Evolutionary conservation across 2,113 vertebrate genomes (phyloP), one percentile per base, ranked within the genome.

Genomic region (Laticauda laticaudata): DNA sequence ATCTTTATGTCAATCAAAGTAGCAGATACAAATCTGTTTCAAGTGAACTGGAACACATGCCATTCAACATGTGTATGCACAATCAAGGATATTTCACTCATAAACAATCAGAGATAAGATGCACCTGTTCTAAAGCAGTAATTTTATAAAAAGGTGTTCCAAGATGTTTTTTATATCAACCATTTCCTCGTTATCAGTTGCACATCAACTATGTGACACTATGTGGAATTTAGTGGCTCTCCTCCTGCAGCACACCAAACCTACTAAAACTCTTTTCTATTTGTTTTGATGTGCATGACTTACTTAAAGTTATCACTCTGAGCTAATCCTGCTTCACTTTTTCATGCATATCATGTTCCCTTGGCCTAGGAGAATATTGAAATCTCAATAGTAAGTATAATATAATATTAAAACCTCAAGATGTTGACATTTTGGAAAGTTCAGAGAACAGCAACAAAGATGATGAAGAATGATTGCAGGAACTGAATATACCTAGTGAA

Each of bases 1-100:
- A 92, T 85, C 94, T 85, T 59, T 53, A 29, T 81, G 45, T 81
- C 57, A 93, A 92, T 95, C 64, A 86, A 86, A 91, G 89, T 5
- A 91, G 91, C 43, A 86, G 8, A 89, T 91, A 53, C 91, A 93
- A 88, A 94, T 4, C 45, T 75, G 88, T 4, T 45, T 29, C 56
- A 34, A 81, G 55, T 23, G 89, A 48, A 86, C 53, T 61, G 75
- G 54, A 59, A n/a, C 43, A 59, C 8, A 57, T 86, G 24, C 43
- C 88, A 53, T 24, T 20, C 4, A 91, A 18, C 6, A 29, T 5
- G 20, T 87, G 20, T 59, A n/a, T 29, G 9, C 26, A 39, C 51
- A 54, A 54, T 55, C 69, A 86, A 29, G 54, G 26, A 45, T 10
- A 45, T 81, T 2, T 81, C 69, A 81, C 18, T 18, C 34, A 88